A percentile compares a stretch with the other conserved stretches of the same genome.
phyloP scores from a whole-genome alignment of 2,113 vertebrate species.

The Irena cyanogastra region DNA sequence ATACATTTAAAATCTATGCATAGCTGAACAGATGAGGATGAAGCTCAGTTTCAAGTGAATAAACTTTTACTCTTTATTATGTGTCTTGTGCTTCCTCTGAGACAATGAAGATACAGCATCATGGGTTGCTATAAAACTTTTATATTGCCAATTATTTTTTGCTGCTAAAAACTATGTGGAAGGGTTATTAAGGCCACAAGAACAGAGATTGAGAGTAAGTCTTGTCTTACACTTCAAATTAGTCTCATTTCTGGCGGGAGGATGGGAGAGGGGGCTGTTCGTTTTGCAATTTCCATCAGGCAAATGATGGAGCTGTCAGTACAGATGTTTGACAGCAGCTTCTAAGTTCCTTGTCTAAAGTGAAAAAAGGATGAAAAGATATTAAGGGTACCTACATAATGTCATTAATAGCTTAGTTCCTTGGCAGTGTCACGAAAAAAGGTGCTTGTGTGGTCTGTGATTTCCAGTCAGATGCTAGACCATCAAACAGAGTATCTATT shows the following conservation, averaged over 20 bases:
- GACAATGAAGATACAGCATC: not conserved
- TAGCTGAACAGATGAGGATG: not conserved
- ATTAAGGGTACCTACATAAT: not conserved
- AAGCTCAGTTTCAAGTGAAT: conserved; percentile 33
- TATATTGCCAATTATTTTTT: not conserved
- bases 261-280: not conserved
- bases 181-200: not conserved
- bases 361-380: not conserved
- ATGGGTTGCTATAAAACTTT: not conserved
- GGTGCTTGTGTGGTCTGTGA: not conserved
- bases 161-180: not conserved
- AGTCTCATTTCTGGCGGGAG: not conserved
- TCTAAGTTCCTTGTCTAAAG: not conserved
- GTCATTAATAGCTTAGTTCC: not conserved
- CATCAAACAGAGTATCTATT: not conserved
- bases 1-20: not conserved
- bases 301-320: not conserved
- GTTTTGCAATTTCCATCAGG: not conserved
- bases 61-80: not conserved
- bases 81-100: not conserved
- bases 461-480: not conserved
- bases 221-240: not conserved
- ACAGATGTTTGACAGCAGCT: not conserved
- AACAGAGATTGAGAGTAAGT: not conserved
- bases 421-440: not conserved